Evolutionary conservation across 2,888 invertebrate species (phyloP).

Genomic region (Lepidonotus clava): DNA sequence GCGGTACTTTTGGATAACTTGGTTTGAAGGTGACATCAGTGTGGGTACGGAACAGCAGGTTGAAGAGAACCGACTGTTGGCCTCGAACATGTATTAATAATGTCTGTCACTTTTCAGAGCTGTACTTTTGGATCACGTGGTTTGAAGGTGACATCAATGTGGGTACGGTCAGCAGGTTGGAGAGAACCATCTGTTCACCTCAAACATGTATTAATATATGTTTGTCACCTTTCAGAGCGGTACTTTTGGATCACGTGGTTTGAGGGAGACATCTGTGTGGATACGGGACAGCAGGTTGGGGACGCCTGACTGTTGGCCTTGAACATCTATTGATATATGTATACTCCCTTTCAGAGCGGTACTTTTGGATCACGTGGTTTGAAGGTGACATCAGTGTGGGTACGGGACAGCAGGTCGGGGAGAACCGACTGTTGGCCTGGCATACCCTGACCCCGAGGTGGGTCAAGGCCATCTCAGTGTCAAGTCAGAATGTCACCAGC

Average conservation of each 20-base stretch:
- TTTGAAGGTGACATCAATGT: too few species aligned
- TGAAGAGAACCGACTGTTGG: too few species aligned
- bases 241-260: too few species aligned
- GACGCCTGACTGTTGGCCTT: not conserved
- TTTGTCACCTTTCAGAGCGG: not conserved
- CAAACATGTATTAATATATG: too few species aligned
- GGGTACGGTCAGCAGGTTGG: too few species aligned
- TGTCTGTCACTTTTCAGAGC: too few species aligned
- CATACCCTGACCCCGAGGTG: not conserved
- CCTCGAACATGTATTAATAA: too few species aligned
- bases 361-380: conserved; percentile 34
- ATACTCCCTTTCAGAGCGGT: not conserved
- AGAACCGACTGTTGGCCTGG: not conserved
- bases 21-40: conserved; percentile 18
- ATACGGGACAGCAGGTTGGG: too few species aligned
- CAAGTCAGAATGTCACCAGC: not conserved
- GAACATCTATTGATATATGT: too few species aligned
- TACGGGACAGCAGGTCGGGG: not conserved
- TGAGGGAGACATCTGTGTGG: too few species aligned
- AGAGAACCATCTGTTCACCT: too few species aligned
- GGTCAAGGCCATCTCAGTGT: not conserved
- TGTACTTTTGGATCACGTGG: too few species aligned
- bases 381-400: conserved; percentile 20
- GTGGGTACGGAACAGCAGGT: conserved; percentile 10
- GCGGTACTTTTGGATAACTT: conserved; percentile 26